Base-by-base conservation (phyloP, 2,797 vertebrate genomes). In the Peromyscus attwateri region DNA sequence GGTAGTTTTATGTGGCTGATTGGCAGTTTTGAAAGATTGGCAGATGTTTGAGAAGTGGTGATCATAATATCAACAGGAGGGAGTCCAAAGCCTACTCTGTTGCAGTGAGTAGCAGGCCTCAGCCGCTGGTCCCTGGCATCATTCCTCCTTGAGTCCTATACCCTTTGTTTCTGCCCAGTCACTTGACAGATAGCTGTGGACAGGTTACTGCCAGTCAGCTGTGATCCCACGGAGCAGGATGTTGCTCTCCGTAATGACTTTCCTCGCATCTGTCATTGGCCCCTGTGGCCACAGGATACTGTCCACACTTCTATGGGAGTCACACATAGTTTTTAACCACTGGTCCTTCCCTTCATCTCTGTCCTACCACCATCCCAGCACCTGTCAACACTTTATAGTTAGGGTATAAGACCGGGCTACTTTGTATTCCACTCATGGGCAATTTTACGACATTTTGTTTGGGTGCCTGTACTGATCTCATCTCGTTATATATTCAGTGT, bases 361-460 rank as follows among this genome's bases (percentile, higher is more conserved):
- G 55, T 89, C n/a, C 57, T 92, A 75, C 68, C 60, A 14, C 68
- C 62, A 83, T 57, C 25, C 27, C 23, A 68, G 34, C 8, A 52
- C 14, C 16, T 57, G 12, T 93, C 8, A 80, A 62, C 19, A 73
- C 31, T 75, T 80, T n/a, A 62, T 88, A 49, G 43, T 81, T 92
- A n/a, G 46, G 2, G 19, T 71, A 12, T 77, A 79, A 96, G 73
- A 49, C 29, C n/a, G 73, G 95, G 31, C 31, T 79, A 79, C 37
- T 68, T 94, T 90, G 71, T 94, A 82, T 80, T 75, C 21, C 19
- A 92, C 25, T 62, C 16, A 21, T 46, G 40, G 80, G 29, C 64
- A 70, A 46, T 83, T 89, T 95, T 57, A 82, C 46, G 25, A 17
- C 62, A 13, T 85, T 94, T 92, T 94, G 9, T 64, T 52, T 89